phyloP scores from a whole-genome alignment of 2,113 vertebrate genomes.

The Xiphophorus couchianus region DNA sequence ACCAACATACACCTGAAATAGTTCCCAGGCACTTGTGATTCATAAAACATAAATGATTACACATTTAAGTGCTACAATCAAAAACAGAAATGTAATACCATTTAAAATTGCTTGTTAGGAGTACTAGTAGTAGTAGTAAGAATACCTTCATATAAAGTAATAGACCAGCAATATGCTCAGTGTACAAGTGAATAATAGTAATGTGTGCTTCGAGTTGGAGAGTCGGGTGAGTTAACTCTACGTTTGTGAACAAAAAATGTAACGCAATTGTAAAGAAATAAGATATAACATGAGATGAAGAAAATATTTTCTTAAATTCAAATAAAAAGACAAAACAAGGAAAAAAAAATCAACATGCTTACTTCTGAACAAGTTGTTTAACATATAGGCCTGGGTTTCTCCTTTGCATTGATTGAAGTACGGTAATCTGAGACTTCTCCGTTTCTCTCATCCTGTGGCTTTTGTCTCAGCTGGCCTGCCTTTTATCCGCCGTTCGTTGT shows the following conservation, averaged over 20 bases:
- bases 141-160: constrained; percentile 78
- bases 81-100: constrained; percentile 47
- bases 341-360: constrained; percentile 10
- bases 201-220: constrained; percentile 11
- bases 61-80: constrained; percentile 71
- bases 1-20: constrained; percentile 64
- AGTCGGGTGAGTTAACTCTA: neutral
- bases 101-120: constrained; percentile 38
- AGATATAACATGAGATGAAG: neutral
- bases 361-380: constrained; percentile 31
- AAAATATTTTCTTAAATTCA: constrained; percentile 6
- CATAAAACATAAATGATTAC: constrained; percentile 55
- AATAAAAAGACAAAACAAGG: neutral
- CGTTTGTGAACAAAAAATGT: too few relatives aligned
- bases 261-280: too few relatives aligned
- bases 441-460: constrained; percentile 51
- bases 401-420: constrained; percentile 28
- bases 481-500: constrained; percentile 60
- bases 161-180: constrained; percentile 40
- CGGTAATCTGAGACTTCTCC: constrained; percentile 49
- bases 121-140: constrained; percentile 24
- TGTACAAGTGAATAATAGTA: constrained; percentile 30
- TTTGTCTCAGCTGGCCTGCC: constrained; percentile 53
- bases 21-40: constrained; percentile 75
- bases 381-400: constrained; percentile 36